phyloP scores from a whole-genome alignment of 2,797 vertebrate species.

The Tiaroga cobitis region DNA sequence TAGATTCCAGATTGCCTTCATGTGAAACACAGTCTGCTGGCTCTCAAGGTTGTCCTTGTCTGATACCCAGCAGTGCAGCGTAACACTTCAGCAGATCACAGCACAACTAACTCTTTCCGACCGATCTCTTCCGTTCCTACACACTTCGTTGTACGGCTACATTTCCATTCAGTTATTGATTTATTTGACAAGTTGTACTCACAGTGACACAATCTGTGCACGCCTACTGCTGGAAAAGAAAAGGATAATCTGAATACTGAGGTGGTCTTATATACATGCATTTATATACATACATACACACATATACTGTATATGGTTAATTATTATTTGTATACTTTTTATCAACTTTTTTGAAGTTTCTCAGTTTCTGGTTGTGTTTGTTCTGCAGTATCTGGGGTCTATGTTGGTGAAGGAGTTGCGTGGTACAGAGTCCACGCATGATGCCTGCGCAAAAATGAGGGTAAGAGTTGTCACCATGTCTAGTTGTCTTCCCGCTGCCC shows the following conservation, averaged over 20 bases:
- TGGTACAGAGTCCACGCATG: conserved; percentile 98
- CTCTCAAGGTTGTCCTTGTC: conserved; percentile 48
- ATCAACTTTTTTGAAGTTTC: neutral
- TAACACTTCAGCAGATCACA: conserved; percentile 7
- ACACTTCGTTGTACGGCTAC: neutral
- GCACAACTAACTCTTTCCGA: neutral
- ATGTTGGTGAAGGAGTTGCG: conserved; percentile 99
- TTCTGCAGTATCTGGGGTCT: conserved; percentile 94
- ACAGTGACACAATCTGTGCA: neutral
- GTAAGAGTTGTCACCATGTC: conserved; percentile 76
- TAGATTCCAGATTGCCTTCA: conserved; percentile 2
- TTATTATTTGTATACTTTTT: neutral
- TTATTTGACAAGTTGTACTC: neutral
- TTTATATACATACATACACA: too few relatives aligned
- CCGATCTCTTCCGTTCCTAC: conserved; percentile 2
- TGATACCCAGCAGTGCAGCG: neutral
- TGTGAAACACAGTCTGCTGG: conserved; percentile 14
- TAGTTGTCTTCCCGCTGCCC: neutral
- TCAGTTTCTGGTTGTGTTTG: conserved; percentile 39
- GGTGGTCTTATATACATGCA: neutral
- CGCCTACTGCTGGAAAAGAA: neutral
- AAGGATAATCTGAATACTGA: neutral
- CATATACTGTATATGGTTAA: neutral
- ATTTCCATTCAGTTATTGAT: conserved; percentile 20
- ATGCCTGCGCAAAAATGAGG: conserved; percentile 99